These are phyloP conservation scores for Hypsibius dujardini DNA, from an alignment of 1,140 invertebrate genomes.

Conservation along the genomic window DNA sequence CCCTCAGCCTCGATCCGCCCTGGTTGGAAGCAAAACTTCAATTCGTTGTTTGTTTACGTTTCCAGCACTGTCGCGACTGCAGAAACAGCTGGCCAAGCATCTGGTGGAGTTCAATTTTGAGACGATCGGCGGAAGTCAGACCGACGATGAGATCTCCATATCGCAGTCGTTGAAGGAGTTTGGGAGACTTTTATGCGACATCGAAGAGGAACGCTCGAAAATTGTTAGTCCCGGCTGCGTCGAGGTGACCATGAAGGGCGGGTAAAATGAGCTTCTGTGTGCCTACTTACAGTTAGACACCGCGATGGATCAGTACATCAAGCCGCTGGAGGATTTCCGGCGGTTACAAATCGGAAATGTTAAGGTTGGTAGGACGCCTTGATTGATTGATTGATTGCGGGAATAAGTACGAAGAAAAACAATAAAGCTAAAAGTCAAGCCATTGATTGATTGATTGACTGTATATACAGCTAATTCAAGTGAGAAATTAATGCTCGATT, in stretches of 20 bases:
- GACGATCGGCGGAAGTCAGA: constrained; percentile 80
- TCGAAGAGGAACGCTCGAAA: constrained; percentile 83
- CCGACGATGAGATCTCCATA: constrained; percentile 87
- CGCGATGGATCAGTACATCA: constrained; percentile 72
- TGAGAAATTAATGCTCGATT: no score
- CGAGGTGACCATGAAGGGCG: no score
- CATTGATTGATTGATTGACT: no score
- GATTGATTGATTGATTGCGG: no score
- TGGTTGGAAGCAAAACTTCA: constrained; percentile 15
- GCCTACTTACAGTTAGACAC: constrained; percentile 51
- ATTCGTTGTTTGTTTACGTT: constrained; percentile 25
- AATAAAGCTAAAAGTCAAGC: no score
- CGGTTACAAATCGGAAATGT: constrained; percentile 84
- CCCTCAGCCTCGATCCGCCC: constrained; percentile 20
- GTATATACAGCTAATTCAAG: no score
- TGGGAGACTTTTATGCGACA: constrained; percentile 63
- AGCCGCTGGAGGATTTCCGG: constrained; percentile 73
- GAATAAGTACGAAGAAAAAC: no score
- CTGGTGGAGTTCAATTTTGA: constrained; percentile 85
- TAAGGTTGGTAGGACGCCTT: no score
- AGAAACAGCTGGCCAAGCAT: constrained; percentile 67
- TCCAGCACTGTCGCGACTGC: constrained; percentile 68
- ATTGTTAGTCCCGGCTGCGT: constrained; percentile 48
- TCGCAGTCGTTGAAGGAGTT: constrained; percentile 65
- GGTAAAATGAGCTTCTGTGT: no score